Base-by-base conservation (phyloP, 2,113 vertebrate species). In the Menura novaehollandiae region DNA sequence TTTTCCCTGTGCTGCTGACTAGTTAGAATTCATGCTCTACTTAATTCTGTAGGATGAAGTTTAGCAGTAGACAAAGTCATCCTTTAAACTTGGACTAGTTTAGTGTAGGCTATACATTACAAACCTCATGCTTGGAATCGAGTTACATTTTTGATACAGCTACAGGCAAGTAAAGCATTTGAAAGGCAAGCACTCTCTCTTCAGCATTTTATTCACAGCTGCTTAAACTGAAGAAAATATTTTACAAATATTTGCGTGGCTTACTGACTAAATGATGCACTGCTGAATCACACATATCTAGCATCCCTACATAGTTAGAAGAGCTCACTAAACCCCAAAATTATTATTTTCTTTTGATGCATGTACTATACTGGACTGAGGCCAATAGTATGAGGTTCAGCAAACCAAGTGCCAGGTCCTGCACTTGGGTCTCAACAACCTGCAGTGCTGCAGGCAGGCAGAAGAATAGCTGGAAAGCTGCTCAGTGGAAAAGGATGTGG, bases 1-100 rank as follows among this genome's bases (percentile, higher is more conserved):
- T 97, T 63, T 97, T 95, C 63, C 52, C 85, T 44, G 4, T 88
- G 85, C 73, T 92, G 63, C 88, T 96, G 96, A 92, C 92, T 95
- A 89, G 90, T 67, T 93, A 89, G 88, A 94, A 92, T 84, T 91
- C 76, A 85, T 33, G 84, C 84, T 93, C 66, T 83, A 77, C 86
- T 96, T 97, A 91, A 78, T 95, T 96, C 76, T 77, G 43, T 84
- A 88, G 58, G 52, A 64, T 89, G 78, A 95, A 71, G 58, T 95
- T 97, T 95, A 88, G 51, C 47, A 76, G 74, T 64, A 96, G 73
- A 81, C 41, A 94, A 82, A 76, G 7, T 14, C 46, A 94, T 79
- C 79, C 35, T 96, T 96, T 92, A 95, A 94, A 83, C 72, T 90
- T 85, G 77, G 49, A 56, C 81, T 85, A 58, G 82, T 82, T 85